Evolutionary conservation across 1,140 invertebrate species (phyloP).

Genomic region (Drosophila obscura): DNA sequence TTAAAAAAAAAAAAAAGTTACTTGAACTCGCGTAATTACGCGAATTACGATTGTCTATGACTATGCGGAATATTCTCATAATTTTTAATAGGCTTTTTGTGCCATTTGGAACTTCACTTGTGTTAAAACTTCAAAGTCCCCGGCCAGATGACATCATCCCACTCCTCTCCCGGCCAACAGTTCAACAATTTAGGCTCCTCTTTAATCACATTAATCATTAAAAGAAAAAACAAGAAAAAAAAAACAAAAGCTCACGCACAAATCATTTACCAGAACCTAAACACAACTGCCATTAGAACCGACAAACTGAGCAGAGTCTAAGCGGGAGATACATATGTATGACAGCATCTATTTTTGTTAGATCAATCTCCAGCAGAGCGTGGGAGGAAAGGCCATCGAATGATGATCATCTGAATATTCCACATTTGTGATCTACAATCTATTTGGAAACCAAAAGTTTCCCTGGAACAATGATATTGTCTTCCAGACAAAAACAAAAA

Average conservation of each 20-base stretch:
- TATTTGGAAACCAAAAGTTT: too few species aligned
- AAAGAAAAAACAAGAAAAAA: slow-evolving; percentile 2
- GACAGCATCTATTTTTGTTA: slow-evolving; percentile 6
- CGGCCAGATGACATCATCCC: slow-evolving; percentile 37
- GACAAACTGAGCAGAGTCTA: slow-evolving; percentile 17
- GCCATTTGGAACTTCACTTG: slow-evolving; percentile 5
- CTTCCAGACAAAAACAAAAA: too few species aligned
- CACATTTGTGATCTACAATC: too few species aligned
- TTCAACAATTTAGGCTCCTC: slow-evolving; percentile 10
- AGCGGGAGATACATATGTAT: slow-evolving; percentile 24
- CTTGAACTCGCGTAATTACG: slow-evolving; percentile 70
- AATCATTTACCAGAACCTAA: slow-evolving; percentile 16
- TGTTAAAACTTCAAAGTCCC: slow-evolving; percentile 10
- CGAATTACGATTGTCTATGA: slow-evolving; percentile 63
- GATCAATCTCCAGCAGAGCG: neutral
- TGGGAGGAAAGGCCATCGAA: neutral
- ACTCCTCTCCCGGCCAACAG: slow-evolving; percentile 15
- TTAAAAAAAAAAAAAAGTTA: slow-evolving; percentile 54
- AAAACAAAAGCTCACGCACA: slow-evolving; percentile 31
- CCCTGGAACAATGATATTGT: neutral
- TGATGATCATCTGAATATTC: too few species aligned
- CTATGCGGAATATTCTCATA: slow-evolving; percentile 55
- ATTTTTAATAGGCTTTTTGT: slow-evolving; percentile 46
- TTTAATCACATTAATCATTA: slow-evolving; percentile 46
- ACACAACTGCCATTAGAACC: slow-evolving; percentile 25